Percentiles rank a stretch among this genome's conserved stretches.
These are phyloP conservation scores for Stenotaenia linearis DNA, from an alignment of 2,888 invertebrate genomes.

Conservation along the genomic window DNA sequence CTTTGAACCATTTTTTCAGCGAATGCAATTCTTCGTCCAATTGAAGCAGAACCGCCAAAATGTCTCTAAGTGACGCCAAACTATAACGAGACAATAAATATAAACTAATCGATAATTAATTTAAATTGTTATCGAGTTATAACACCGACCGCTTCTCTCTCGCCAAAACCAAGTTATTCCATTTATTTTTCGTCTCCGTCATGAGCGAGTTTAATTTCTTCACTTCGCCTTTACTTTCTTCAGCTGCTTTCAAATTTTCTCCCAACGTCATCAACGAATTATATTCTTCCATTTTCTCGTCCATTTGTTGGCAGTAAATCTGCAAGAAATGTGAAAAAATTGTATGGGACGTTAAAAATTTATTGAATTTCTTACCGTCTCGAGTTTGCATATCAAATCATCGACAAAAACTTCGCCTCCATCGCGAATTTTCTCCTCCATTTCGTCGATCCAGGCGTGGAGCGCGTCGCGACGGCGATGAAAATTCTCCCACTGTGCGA, in stretches of 20 bases:
- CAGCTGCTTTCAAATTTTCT: slow-evolving; percentile 5
- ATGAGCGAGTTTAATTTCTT: slow-evolving; percentile 32
- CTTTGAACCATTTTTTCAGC: slow-evolving; percentile 65
- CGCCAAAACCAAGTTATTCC: slow-evolving; percentile 32
- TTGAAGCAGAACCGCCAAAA: slow-evolving; percentile 61
- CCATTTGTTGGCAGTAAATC: slow-evolving; percentile 32
- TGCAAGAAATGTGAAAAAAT: slow-evolving; percentile 19
- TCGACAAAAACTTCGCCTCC: slow-evolving; percentile 31
- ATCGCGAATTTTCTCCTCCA: slow-evolving; percentile 24
- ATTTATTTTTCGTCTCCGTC: slow-evolving; percentile 27
- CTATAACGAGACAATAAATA: slow-evolving; percentile 7
- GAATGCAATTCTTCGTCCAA: slow-evolving; percentile 66
- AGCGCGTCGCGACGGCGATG: slow-evolving; percentile 46
- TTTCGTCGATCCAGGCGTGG: slow-evolving; percentile 30
- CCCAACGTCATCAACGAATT: slow-evolving; percentile 29
- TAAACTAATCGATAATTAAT: background rate
- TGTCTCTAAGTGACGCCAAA: slow-evolving; percentile 14
- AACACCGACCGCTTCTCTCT: slow-evolving; percentile 33
- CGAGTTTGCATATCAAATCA: slow-evolving; percentile 30
- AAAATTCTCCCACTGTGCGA: slow-evolving; percentile 65
- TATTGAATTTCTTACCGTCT: slow-evolving; percentile 29
- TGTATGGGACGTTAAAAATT: background rate
- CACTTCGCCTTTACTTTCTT: background rate
- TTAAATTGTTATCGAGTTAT: background rate
- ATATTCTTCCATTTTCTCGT: slow-evolving; percentile 31